A percentile compares a stretch with the other conserved stretches of the same genome.
Conservation (phyloP, 2,888 invertebrate species). For the Emmelina monodactyla region DNA sequence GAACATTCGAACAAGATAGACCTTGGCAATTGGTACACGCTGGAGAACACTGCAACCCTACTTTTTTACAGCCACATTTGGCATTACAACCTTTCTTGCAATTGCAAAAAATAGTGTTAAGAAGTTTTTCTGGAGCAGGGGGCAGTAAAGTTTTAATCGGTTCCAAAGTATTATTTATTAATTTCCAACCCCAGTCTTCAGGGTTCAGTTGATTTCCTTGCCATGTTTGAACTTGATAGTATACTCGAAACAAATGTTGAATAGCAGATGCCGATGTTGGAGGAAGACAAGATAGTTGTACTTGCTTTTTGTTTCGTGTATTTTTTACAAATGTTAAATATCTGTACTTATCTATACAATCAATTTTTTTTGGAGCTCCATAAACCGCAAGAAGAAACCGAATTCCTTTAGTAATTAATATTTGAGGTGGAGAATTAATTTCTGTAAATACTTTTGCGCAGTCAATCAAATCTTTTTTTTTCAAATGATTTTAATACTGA, state of each 20-base stretch:
- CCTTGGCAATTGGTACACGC: conserved; percentile 19
- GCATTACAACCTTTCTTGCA: conserved; percentile 19
- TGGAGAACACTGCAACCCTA: conserved; percentile 19
- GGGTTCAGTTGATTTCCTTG: conserved; percentile 1
- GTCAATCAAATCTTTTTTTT: no score
- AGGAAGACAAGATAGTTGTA: no score
- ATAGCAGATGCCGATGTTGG: no score
- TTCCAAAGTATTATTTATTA: conserved; percentile 8
- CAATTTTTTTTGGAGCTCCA: conserved; percentile 20
- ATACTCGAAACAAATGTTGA: conserved; percentile 16
- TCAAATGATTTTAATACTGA: no score
- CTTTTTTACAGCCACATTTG: conserved; percentile 21
- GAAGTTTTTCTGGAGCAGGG: conserved; percentile 16
- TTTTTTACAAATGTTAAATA: no score
- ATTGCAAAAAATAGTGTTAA: conserved; percentile 19
- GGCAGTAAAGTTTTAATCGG: conserved; percentile 11
- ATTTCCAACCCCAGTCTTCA: conserved; percentile 19
- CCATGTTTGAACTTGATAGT: conserved; percentile 10
- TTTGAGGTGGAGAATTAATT: conserved; percentile 16
- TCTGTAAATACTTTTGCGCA: no score
- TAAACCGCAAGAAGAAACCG: conserved; percentile 20
- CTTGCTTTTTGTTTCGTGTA: no score
- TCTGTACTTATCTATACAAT: no score
- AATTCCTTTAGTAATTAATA: conserved; percentile 19
- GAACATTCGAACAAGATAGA: conserved; percentile 16